Percentiles rank a stretch among this genome's conserved stretches.
Evolutionary conservation across 2,888 invertebrate genomes (phyloP).

Genomic region (Sisyra terminalis): DNA sequence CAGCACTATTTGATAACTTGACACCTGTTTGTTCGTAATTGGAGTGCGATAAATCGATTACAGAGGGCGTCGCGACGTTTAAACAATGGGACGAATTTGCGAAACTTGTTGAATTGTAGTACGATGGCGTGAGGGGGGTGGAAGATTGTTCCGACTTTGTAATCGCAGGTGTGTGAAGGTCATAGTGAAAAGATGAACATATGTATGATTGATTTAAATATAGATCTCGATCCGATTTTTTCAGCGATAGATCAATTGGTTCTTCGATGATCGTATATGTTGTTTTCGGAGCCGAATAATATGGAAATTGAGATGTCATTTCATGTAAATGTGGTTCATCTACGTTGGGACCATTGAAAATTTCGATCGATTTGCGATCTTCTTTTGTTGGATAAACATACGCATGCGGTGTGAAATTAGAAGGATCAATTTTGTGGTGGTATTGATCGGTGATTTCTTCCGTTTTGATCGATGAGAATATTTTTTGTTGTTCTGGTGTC

Average conservation of each 20-base stretch:
- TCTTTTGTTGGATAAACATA: constrained; percentile 18
- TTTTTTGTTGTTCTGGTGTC: constrained; percentile 18
- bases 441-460: no score
- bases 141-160: constrained; percentile 1
- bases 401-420: constrained; percentile 14
- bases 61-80: constrained; percentile 9
- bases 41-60: neutral
- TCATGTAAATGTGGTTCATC: constrained; percentile 17
- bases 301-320: constrained; percentile 16
- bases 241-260: constrained; percentile 25
- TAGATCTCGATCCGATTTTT: constrained; percentile 12
- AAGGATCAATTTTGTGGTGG: no score
- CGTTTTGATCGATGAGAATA: no score
- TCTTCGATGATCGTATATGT: no score
- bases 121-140: constrained; percentile 12
- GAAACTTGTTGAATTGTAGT: constrained; percentile 6
- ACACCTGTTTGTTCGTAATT: constrained; percentile 11
- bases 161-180: constrained; percentile 18
- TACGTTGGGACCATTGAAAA: constrained; percentile 20
- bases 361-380: constrained; percentile 15
- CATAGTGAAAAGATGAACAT: constrained; percentile 7
- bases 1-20: constrained; percentile 2
- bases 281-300: no score
- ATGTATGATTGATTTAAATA: no score
- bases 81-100: constrained; percentile 6